phyloP scores from a whole-genome alignment of 2,797 vertebrate genomes.

The Pseudochaenichthys georgianus region DNA sequence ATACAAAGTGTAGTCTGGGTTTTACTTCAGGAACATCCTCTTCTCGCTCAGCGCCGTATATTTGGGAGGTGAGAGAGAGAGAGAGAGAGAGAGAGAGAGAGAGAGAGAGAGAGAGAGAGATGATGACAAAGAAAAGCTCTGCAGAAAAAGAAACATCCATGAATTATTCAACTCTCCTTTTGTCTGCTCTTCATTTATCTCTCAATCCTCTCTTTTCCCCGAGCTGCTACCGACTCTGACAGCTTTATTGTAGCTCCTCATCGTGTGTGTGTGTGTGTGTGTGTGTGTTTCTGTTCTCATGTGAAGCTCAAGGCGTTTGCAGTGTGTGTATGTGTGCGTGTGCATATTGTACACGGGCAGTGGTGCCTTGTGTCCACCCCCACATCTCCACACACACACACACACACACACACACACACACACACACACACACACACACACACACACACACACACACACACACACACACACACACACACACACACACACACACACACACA shows the following conservation, averaged over 20 bases:
- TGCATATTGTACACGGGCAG: slow-evolving; percentile 42
- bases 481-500: background rate
- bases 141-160: slow-evolving; percentile 35
- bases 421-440: background rate
- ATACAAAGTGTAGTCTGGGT: slow-evolving; percentile 45
- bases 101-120: slow-evolving; percentile 4
- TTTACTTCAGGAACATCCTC: slow-evolving; percentile 45
- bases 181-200: slow-evolving; percentile 73
- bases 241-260: slow-evolving; percentile 65
- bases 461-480: background rate
- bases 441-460: slow-evolving; percentile 15
- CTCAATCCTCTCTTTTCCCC: slow-evolving; percentile 54
- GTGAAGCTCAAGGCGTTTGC: slow-evolving; percentile 44
- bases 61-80: slow-evolving; percentile 13
- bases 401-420: background rate
- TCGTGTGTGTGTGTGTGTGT: slow-evolving; percentile 38
- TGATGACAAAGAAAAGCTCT: slow-evolving; percentile 53
- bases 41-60: slow-evolving; percentile 5
- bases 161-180: slow-evolving; percentile 76
- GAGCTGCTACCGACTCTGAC: slow-evolving; percentile 58
- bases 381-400: slow-evolving; percentile 8
- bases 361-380: slow-evolving; percentile 38
- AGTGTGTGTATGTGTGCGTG: slow-evolving; percentile 32
- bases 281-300: slow-evolving; percentile 15
- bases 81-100: slow-evolving; percentile 13